Percentiles rank a stretch among this genome's conserved stretches.
These are phyloP conservation scores for Phoxinus dragarum DNA, from an alignment of 2,797 vertebrate species.

Conservation along the genomic window DNA sequence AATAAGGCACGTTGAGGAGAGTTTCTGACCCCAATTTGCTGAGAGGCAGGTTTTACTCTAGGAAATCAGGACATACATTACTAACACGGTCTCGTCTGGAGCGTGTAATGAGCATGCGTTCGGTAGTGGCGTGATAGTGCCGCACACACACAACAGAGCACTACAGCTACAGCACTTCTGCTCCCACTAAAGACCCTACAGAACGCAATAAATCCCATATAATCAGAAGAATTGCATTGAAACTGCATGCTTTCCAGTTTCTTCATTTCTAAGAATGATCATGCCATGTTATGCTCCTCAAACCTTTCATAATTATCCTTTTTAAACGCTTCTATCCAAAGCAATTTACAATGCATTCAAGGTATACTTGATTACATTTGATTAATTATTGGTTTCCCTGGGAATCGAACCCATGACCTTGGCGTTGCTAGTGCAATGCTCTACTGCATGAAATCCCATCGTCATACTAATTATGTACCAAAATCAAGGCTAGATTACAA, in stretches of 20 bases:
- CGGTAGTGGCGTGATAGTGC: constrained; percentile 31
- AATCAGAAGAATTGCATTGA: background rate
- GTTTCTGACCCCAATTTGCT: constrained; percentile 1
- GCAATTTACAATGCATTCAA: background rate
- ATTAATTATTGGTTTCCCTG: background rate
- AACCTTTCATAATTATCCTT: background rate
- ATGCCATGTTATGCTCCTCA: background rate
- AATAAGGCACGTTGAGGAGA: background rate
- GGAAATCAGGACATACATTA: constrained; percentile 9
- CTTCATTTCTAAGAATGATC: background rate
- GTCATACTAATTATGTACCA: background rate
- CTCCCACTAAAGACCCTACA: background rate
- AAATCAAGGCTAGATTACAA: background rate
- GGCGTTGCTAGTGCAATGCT: background rate
- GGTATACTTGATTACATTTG: background rate
- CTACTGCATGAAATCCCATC: accelerated
- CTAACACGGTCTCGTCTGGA: constrained; percentile 17
- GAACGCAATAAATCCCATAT: background rate
- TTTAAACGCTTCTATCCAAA: background rate
- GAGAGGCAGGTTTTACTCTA: background rate
- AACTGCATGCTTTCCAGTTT: background rate
- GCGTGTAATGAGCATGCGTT: constrained; percentile 57
- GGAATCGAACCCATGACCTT: background rate
- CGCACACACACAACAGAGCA: constrained; percentile 9
- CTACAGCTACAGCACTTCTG: background rate